These are phyloP conservation scores for Coremacera marginata DNA, from an alignment of 2,888 invertebrate species.

Conservation along the genomic window DNA sequence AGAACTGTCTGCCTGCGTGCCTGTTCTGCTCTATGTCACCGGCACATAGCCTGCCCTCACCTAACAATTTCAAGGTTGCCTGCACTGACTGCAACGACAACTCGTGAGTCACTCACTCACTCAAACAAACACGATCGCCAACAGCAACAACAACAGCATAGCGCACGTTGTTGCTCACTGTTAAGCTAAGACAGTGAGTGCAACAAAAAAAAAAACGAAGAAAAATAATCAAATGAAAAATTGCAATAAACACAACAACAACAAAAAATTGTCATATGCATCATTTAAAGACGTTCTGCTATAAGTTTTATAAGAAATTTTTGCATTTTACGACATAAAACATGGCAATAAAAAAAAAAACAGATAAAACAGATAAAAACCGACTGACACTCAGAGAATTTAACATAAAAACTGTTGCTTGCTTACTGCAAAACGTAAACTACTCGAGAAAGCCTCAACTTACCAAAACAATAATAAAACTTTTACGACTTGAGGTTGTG, in stretches of 20 bases:
- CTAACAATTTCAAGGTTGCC: constrained; percentile 18
- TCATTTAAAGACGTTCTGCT: constrained; percentile 62
- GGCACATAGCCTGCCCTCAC: neutral
- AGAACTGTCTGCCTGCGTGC: too few species aligned
- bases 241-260: constrained; percentile 44
- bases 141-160: too few species aligned
- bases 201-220: neutral
- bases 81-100: neutral
- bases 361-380: neutral
- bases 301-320: constrained; percentile 15
- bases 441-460: neutral
- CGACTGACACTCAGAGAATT: neutral
- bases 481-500: constrained; percentile 4
- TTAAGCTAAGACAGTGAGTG: neutral
- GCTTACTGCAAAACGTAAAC: neutral
- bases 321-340: neutral
- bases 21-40: too few species aligned
- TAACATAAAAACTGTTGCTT: neutral
- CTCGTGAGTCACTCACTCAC: constrained; percentile 2
- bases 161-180: neutral
- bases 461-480: constrained; percentile 8
- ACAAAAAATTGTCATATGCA: constrained; percentile 63
- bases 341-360: neutral
- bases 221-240: constrained; percentile 2
- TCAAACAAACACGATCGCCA: too few species aligned